These are phyloP conservation scores for Congeria kusceri DNA, from an alignment of 2,888 invertebrate genomes.

Conservation along the genomic window DNA sequence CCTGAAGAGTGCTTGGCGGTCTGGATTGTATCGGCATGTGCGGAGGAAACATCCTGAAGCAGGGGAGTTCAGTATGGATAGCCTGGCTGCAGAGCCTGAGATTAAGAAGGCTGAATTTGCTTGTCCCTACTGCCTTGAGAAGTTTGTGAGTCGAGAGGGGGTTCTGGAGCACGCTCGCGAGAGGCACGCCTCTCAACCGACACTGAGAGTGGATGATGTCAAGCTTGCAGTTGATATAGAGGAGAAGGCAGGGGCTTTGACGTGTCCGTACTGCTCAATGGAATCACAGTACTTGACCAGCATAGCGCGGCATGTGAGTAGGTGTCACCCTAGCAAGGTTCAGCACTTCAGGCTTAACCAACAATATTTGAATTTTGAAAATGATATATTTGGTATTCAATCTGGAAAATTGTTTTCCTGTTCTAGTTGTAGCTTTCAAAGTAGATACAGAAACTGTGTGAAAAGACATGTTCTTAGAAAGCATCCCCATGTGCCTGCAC, in stretches of 20 bases:
- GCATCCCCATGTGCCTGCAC: neutral
- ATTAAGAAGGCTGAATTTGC: neutral
- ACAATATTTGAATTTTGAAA: conserved; percentile 13
- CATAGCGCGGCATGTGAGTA: conserved; percentile 32
- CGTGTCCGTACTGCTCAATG: conserved; percentile 46
- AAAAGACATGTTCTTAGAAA: neutral
- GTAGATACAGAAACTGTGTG: neutral
- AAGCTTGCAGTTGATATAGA: conserved; percentile 5
- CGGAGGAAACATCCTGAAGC: conserved; percentile 16
- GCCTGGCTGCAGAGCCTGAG: neutral
- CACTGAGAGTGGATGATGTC: conserved; percentile 13
- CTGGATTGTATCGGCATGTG: conserved; percentile 15
- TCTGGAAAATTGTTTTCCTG: too few species aligned
- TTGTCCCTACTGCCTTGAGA: neutral
- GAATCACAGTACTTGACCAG: conserved; percentile 34
- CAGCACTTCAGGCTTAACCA: conserved; percentile 4
- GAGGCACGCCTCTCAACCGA: conserved; percentile 13
- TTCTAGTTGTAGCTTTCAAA: neutral
- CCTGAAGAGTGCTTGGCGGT: conserved; percentile 14
- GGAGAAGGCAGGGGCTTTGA: conserved; percentile 1
- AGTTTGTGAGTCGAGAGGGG: conserved; percentile 3
- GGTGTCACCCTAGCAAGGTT: conserved; percentile 12
- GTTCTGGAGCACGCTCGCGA: conserved; percentile 17
- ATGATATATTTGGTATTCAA: too few species aligned
- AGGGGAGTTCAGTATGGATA: neutral